These are phyloP conservation scores for Picus viridis DNA, from an alignment of 2,797 vertebrate genomes.

Conservation along the genomic window DNA sequence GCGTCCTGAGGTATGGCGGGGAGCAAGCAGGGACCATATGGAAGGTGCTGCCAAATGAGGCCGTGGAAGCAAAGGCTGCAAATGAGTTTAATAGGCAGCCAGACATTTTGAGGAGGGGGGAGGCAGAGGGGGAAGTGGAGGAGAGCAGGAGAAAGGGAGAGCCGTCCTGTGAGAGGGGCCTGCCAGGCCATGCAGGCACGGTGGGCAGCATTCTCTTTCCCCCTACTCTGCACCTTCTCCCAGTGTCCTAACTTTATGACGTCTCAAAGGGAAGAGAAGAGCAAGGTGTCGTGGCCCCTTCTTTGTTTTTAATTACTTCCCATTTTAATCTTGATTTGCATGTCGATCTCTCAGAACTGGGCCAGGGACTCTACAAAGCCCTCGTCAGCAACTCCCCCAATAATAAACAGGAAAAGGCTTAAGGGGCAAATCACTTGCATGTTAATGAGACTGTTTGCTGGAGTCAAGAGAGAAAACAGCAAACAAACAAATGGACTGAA, in stretches of 20 bases:
- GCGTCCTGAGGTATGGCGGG: accelerated
- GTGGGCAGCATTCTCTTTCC: background rate
- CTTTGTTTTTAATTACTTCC: constrained; percentile 76
- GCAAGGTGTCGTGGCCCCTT: constrained; percentile 66
- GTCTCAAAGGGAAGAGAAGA: background rate
- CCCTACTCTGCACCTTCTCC: background rate
- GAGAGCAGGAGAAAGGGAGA: constrained; percentile 1
- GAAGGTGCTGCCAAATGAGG: background rate
- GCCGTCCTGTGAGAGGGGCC: background rate
- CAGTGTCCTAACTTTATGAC: background rate
- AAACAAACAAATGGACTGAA: constrained; percentile 80
- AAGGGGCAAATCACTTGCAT: constrained; percentile 77
- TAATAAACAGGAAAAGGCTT: constrained; percentile 77
- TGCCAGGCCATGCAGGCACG: background rate
- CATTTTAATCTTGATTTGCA: constrained; percentile 78
- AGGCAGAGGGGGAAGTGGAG: background rate
- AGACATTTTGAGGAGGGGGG: constrained; percentile 31
- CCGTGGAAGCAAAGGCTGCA: background rate
- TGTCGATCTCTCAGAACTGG: constrained; percentile 73
- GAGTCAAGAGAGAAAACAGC: constrained; percentile 77
- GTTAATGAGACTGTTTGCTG: constrained; percentile 79
- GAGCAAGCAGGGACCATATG: background rate
- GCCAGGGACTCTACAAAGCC: constrained; percentile 73
- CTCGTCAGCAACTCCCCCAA: constrained; percentile 71
- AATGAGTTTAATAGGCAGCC: constrained; percentile 43